Base-by-base conservation (phyloP, 2,113 vertebrate species). In the Gymnarchus niloticus region DNA sequence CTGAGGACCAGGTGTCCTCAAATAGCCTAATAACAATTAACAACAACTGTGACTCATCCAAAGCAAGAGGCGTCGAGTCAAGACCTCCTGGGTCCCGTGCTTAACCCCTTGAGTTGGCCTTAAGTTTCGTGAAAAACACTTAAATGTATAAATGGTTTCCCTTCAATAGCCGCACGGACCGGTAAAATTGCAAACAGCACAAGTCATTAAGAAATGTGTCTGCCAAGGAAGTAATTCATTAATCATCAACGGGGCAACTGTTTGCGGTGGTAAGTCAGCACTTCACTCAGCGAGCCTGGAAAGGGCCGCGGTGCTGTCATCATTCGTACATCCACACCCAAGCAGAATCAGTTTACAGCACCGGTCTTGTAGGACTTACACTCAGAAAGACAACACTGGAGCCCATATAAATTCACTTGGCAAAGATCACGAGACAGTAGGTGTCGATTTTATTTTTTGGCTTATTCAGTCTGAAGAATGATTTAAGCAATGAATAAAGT, bases 31-130 rank as follows among this genome's bases (percentile, higher is more conserved):
- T n/a, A n/a, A n/a, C 33, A 65, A 12, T 10, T 37, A 73, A 73
- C 33, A 41, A 73, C 1, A 33, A 73, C 33, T 73, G 28, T 73
- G 65, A 73, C 65, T 73, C 65, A 73, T 37, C 65, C n/a, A n/a
- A n/a, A 73, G 65, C 65, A 73, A 73, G 28, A 73, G 65, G 65
- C 65, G 33, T 37, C 33, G 41, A 73, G 65, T 73, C 65, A 73
- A 73, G 14, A 41, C 19, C 14, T 73, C 65, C 65, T 5, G 33
- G 33, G 65, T 17, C 33, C 65, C 33, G 28, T 73, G 41, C 65
- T 19, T 73, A 41, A 73, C 33, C 28, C 33, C n/a, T n/a, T 41
- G 14, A 73, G 10, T 28, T 25, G 10, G 33, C 25, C 65, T 73
- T 41, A 37, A 73, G 65, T 41, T 33, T 73, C 65, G 19, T 12